Conservation (phyloP, 2,888 invertebrate genomes). For the Tiphia femorata region DNA sequence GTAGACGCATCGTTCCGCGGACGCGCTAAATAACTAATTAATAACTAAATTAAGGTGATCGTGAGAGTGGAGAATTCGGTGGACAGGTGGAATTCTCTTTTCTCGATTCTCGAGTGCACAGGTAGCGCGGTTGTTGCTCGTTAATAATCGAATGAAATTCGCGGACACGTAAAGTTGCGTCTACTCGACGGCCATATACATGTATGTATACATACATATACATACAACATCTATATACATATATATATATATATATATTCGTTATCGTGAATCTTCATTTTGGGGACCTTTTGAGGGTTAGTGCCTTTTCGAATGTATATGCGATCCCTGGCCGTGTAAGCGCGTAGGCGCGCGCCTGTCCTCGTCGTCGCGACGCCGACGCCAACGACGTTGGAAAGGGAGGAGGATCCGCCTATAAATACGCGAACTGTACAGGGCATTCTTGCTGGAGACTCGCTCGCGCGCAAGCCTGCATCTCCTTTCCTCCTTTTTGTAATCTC, state of each 20-base stretch:
- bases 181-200: slow-evolving; percentile 34
- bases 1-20: no score
- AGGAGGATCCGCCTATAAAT: slow-evolving; percentile 38
- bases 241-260: no score
- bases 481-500: slow-evolving; percentile 23
- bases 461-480: slow-evolving; percentile 25
- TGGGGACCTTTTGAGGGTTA: slow-evolving; percentile 49
- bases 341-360: slow-evolving; percentile 22
- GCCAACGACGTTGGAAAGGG: slow-evolving; percentile 22
- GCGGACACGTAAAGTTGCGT: no score
- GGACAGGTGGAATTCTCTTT: no score
- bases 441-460: slow-evolving; percentile 25
- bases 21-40: no score
- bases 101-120: no score
- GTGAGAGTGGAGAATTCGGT: no score
- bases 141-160: no score
- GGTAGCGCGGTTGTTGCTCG: no score
- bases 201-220: no score
- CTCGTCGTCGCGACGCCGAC: slow-evolving; percentile 2
- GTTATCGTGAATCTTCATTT: slow-evolving; percentile 4
- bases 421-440: slow-evolving; percentile 43
- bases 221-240: no score
- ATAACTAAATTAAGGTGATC: no score
- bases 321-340: slow-evolving; percentile 37
- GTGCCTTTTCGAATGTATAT: slow-evolving; percentile 56